Conservation (phyloP, 2,113 vertebrate species). For the Ochotona curzoniae region DNA sequence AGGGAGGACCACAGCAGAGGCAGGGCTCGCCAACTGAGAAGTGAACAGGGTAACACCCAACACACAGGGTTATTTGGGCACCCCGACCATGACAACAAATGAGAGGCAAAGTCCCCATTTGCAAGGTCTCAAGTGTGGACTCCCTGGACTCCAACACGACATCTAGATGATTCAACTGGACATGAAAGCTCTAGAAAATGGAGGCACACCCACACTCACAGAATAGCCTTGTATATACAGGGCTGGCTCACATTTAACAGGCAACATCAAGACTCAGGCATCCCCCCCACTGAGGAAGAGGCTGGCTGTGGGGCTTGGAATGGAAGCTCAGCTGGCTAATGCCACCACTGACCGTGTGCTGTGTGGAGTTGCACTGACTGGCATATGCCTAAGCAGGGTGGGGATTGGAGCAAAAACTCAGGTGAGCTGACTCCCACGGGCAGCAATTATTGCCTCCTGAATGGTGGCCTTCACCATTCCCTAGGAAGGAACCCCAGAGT, state of each 20-base stretch:
- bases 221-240: neutral
- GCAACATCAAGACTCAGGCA: neutral
- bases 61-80: too few relatives aligned
- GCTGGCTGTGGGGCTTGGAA: neutral
- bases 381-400: constrained; percentile 27
- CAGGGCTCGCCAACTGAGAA: neutral
- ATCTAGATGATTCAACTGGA: neutral
- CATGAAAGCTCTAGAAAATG: neutral
- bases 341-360: neutral
- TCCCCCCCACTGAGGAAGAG: fast-evolving
- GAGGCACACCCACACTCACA: neutral
- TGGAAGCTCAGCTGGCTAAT: neutral
- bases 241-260: neutral
- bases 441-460: constrained; percentile 1
- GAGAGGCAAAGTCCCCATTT: neutral
- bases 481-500: neutral
- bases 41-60: fast-evolving
- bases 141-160: neutral
- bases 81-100: neutral
- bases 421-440: constrained; percentile 56
- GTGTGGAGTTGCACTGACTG: neutral
- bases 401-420: neutral
- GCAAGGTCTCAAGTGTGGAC: neutral
- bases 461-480: neutral
- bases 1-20: too few relatives aligned